Evolutionary conservation across 1,140 invertebrate species (phyloP).

Genomic region (Chlorops oryzae): DNA sequence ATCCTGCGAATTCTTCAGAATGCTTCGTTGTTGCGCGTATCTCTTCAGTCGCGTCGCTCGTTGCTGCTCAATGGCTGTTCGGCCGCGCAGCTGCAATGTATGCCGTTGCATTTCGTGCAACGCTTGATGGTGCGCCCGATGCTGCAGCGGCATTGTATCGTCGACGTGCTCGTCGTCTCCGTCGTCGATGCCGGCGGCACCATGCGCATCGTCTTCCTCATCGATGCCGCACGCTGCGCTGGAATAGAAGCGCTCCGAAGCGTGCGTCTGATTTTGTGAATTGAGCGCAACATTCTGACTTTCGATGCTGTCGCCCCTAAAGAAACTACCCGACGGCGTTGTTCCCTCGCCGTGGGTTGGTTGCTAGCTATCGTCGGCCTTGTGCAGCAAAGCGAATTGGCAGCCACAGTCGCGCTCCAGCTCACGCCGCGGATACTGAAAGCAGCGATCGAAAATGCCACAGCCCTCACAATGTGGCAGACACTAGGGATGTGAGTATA

Average conservation of each 20-base stretch:
- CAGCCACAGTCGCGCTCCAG: slow-evolving; percentile 76
- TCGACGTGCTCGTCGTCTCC: slow-evolving; percentile 4
- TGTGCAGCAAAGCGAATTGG: slow-evolving; percentile 78
- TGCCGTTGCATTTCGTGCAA: slow-evolving; percentile 9
- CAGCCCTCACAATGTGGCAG: slow-evolving; percentile 59
- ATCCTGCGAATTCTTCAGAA: slow-evolving; percentile 41
- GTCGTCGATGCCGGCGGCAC: slow-evolving; percentile 14
- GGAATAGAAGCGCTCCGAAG: too few species aligned
- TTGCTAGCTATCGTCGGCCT: slow-evolving; percentile 60
- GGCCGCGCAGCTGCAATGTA: slow-evolving; percentile 1
- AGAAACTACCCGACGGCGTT: slow-evolving; percentile 36
- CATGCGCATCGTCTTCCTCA: slow-evolving; percentile 6
- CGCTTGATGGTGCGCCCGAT: slow-evolving; percentile 27
- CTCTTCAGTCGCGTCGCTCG: slow-evolving; percentile 13
- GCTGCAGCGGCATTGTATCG: slow-evolving; percentile 7
- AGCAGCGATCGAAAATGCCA: slow-evolving; percentile 77
- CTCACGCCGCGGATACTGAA: slow-evolving; percentile 68
- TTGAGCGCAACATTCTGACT: not conserved
- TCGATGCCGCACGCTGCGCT: too few species aligned
- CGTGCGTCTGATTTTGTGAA: too few species aligned
- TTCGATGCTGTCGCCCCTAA: slow-evolving; percentile 12
- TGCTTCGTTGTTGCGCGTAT: slow-evolving; percentile 42
- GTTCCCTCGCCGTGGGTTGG: slow-evolving; percentile 36
- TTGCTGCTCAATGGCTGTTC: too few species aligned
- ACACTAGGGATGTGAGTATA: slow-evolving; percentile 22